A percentile compares a stretch with the other conserved stretches of the same genome.
These are phyloP conservation scores for Physeter macrocephalus DNA, from an alignment of 2,113 vertebrate species.

Conservation along the genomic window DNA sequence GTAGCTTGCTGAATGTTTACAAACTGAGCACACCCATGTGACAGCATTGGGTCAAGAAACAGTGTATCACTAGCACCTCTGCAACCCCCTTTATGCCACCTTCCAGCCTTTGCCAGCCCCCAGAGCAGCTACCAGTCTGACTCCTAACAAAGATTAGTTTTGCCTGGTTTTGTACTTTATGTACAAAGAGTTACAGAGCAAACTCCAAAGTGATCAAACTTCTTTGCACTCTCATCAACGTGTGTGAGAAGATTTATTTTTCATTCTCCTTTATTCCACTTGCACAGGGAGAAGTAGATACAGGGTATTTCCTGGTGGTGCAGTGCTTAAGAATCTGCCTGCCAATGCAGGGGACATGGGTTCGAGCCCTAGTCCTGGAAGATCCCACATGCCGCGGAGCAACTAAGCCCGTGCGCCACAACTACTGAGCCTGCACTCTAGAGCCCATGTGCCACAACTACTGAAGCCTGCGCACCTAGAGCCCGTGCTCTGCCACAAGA, in stretches of 20 bases:
- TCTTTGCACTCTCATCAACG: neutral
- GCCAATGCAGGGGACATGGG: no score
- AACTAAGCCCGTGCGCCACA: no score
- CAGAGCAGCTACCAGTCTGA: neutral
- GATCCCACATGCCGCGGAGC: no score
- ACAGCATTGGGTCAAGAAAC: neutral
- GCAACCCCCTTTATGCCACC: rapidly evolving
- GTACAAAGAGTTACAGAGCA: neutral
- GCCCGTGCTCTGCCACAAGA: no score
- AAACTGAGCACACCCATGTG: neutral
- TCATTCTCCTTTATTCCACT: neutral
- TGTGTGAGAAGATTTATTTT: neutral
- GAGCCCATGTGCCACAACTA: no score
- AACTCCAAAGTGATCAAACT: neutral
- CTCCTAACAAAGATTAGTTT: neutral
- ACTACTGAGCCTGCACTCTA: no score
- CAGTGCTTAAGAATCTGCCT: no score
- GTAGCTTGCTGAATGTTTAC: neutral
- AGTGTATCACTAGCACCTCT: rapidly evolving
- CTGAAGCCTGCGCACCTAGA: no score
- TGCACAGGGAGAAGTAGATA: neutral
- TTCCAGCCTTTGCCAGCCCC: neutral
- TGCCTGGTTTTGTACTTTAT: neutral
- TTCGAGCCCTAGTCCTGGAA: no score
- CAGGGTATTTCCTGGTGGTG: neutral